A percentile compares a stretch with the other conserved stretches of the same genome.
phyloP scores from a whole-genome alignment of 2,888 invertebrate genomes.

The Eudemis profundana region DNA sequence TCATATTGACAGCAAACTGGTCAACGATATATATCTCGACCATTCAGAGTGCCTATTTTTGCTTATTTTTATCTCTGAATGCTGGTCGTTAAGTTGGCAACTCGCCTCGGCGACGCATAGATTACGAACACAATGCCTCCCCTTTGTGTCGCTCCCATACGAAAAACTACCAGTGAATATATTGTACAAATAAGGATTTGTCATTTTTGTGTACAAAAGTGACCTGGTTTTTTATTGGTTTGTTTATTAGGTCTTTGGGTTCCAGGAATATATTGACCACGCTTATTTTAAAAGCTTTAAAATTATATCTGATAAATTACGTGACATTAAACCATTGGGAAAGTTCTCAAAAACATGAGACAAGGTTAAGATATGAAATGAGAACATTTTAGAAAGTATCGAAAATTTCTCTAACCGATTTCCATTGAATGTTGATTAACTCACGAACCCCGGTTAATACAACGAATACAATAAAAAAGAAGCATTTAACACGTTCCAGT shows the following conservation, averaged over 20 bases:
- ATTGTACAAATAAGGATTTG: conserved; percentile 24
- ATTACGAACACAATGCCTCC: conserved; percentile 30
- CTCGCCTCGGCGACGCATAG: conserved; percentile 28
- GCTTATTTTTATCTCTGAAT: conserved; percentile 37
- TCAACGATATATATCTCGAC: conserved; percentile 24
- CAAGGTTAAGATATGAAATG: too few relatives aligned
- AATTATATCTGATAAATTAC: too few relatives aligned
- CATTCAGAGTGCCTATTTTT: conserved; percentile 28
- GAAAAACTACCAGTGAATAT: conserved; percentile 7
- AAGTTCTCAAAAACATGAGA: too few relatives aligned
- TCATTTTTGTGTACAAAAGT: conserved; percentile 15
- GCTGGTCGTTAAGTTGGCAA: conserved; percentile 36
- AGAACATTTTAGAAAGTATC: too few relatives aligned
- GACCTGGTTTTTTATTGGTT: conserved; percentile 19
- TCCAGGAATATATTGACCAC: background rate
- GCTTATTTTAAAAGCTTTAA: too few relatives aligned
- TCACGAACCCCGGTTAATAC: too few relatives aligned
- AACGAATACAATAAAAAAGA: too few relatives aligned
- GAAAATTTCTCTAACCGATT: too few relatives aligned
- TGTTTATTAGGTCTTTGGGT: conserved; percentile 4
- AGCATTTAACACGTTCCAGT: too few relatives aligned
- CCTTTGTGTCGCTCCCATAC: conserved; percentile 7
- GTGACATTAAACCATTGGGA: too few relatives aligned
- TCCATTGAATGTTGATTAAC: too few relatives aligned
- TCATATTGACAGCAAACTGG: background rate